Percentiles rank a stretch among this genome's conserved stretches.
phyloP scores from a whole-genome alignment of 2,888 invertebrate species.

The Caradrina clavipalpis region DNA sequence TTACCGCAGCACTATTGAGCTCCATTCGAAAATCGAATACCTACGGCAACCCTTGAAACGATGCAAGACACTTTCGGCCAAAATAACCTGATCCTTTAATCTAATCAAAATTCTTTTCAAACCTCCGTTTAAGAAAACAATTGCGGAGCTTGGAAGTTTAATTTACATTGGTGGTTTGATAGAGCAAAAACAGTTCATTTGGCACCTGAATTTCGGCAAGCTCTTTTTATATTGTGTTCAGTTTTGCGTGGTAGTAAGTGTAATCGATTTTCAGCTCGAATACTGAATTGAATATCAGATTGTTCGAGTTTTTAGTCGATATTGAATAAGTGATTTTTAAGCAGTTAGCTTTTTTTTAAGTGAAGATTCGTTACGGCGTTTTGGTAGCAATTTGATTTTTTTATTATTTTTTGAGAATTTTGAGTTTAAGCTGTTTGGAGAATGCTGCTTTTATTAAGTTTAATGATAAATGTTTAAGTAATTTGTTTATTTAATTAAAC shows the following conservation, averaged over 20 bases:
- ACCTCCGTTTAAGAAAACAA: conserved; percentile 31
- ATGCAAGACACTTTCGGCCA: conserved; percentile 65
- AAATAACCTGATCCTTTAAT: conserved; percentile 55
- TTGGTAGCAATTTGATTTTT: conserved; percentile 19
- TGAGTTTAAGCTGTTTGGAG: neutral
- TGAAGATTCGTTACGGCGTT: conserved; percentile 20
- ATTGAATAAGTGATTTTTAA: conserved; percentile 36
- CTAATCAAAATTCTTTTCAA: conserved; percentile 45
- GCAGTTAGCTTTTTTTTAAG: conserved; percentile 15
- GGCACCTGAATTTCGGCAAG: conserved; percentile 69
- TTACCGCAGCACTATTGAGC: conserved; percentile 60
- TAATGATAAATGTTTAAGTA: no score
- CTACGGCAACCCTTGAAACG: conserved; percentile 67
- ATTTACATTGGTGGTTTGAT: conserved; percentile 55
- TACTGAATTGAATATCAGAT: conserved; percentile 52
- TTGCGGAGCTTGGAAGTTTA: conserved; percentile 47
- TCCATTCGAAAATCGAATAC: conserved; percentile 68
- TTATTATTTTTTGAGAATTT: conserved; percentile 2
- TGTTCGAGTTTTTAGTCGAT: conserved; percentile 47
- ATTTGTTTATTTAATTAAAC: neutral
- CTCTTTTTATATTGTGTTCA: conserved; percentile 65
- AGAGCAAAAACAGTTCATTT: conserved; percentile 71
- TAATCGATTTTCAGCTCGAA: conserved; percentile 65
- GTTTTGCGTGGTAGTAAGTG: conserved; percentile 66
- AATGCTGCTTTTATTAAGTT: neutral